Conservation (phyloP, 2,888 invertebrate genomes). For the Drosophila aldrichi region DNA sequence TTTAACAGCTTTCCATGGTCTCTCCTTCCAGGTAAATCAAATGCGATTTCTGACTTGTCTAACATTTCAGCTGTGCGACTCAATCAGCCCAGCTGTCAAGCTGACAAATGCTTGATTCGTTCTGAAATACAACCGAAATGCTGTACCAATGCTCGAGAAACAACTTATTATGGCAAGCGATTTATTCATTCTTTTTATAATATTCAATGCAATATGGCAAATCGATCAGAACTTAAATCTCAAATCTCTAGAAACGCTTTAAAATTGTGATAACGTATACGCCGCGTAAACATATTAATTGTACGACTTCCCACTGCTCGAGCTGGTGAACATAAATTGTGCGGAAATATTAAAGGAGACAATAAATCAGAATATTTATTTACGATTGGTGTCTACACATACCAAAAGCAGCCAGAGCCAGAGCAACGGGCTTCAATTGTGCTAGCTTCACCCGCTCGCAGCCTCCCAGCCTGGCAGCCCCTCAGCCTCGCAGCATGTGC, state of each 20-base stretch:
- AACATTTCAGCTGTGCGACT: too few species aligned
- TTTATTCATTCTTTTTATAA: too few species aligned
- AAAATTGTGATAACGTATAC: slow-evolving; percentile 40
- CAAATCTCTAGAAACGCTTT: neutral
- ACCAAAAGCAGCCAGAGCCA: slow-evolving; percentile 44
- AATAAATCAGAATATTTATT: slow-evolving; percentile 76
- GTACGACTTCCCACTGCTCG: slow-evolving; percentile 37
- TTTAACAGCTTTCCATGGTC: slow-evolving; percentile 22
- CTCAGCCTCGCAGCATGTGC: slow-evolving; percentile 19
- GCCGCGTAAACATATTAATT: slow-evolving; percentile 70
- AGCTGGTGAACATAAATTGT: slow-evolving; percentile 45
- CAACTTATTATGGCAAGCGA: too few species aligned
- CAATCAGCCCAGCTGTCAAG: too few species aligned
- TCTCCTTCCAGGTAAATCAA: neutral
- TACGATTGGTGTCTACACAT: slow-evolving; percentile 58
- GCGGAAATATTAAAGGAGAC: slow-evolving; percentile 49
- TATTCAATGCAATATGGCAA: too few species aligned
- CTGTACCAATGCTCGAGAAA: too few species aligned
- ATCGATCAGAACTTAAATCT: too few species aligned
- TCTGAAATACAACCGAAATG: slow-evolving; percentile 10
- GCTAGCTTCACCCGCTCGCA: slow-evolving; percentile 1
- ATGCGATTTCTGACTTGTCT: slow-evolving; percentile 10
- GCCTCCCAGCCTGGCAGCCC: neutral
- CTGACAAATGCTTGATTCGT: slow-evolving; percentile 8
- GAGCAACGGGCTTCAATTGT: slow-evolving; percentile 19